Conservation (phyloP, 2,888 invertebrate genomes). For the Loripinus fragilis region DNA sequence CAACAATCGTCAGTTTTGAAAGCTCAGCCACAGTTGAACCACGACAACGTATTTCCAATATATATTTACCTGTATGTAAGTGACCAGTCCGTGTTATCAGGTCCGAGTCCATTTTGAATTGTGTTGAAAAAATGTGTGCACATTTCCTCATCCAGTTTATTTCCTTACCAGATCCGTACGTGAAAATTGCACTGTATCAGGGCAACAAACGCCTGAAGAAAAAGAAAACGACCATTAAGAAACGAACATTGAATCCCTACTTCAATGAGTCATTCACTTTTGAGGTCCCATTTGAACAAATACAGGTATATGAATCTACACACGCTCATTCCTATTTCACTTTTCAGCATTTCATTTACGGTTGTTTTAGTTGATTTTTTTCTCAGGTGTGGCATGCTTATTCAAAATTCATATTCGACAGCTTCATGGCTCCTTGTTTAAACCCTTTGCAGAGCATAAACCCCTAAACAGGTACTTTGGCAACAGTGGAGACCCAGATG, state of each 20-base stretch:
- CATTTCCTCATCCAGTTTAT: too few relatives aligned
- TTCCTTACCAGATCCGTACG: constrained; percentile 95
- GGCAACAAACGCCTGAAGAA: constrained; percentile 99
- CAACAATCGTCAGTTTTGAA: too few relatives aligned
- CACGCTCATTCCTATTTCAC: constrained; percentile 37
- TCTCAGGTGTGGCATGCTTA: constrained; percentile 4
- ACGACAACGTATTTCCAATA: too few relatives aligned
- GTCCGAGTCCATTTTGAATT: too few relatives aligned
- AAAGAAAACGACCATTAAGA: constrained; percentile 99
- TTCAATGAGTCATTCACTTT: constrained; percentile 99
- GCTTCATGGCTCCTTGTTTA: too few relatives aligned
- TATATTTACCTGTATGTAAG: too few relatives aligned
- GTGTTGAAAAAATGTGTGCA: too few relatives aligned
- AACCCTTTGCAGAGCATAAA: too few relatives aligned
- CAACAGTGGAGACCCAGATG: too few relatives aligned
- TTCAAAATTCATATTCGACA: not conserved
- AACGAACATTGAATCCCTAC: constrained; percentile 99
- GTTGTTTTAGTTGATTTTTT: constrained; percentile 19
- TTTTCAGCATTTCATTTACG: constrained; percentile 34
- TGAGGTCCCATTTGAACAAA: constrained; percentile 99
- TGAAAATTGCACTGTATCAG: constrained; percentile 99
- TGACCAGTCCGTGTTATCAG: too few relatives aligned
- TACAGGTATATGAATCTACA: constrained; percentile 90
- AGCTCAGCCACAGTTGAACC: too few relatives aligned
- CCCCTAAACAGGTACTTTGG: too few relatives aligned